A percentile compares a stretch with the other conserved stretches of the same genome.
Conservation (phyloP, 1,140 invertebrate species). For the Drosophila pseudoobscura region DNA sequence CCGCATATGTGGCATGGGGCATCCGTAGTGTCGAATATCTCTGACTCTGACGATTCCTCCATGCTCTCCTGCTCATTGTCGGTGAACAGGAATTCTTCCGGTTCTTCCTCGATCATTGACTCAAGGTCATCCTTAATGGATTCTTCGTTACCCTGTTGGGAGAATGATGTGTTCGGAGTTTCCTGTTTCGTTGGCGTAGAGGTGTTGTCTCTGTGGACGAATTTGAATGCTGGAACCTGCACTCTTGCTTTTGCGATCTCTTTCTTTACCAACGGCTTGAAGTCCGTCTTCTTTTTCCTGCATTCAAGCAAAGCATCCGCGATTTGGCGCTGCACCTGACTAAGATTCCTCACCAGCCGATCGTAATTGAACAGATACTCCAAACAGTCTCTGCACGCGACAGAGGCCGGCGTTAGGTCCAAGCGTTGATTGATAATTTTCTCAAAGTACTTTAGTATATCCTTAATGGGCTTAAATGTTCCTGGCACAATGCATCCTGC, state of each 20-base stretch:
- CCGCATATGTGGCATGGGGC: constrained; percentile 67
- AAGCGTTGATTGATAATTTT: constrained; percentile 67
- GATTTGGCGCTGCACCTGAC: constrained; percentile 66
- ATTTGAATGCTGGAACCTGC: constrained; percentile 30
- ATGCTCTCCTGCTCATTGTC: constrained; percentile 46
- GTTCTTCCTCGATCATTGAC: constrained; percentile 35
- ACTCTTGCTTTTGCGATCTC: constrained; percentile 26
- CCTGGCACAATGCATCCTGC: constrained; percentile 67
- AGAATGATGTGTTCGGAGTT: constrained; percentile 1
- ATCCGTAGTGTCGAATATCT: constrained; percentile 40
- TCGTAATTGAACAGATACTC: constrained; percentile 70
- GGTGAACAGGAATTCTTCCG: constrained; percentile 38
- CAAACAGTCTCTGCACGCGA: constrained; percentile 59
- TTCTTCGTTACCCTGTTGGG: neutral
- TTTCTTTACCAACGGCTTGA: constrained; percentile 25
- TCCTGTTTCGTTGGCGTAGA: constrained; percentile 1
- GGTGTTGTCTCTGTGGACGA: neutral
- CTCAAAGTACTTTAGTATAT: constrained; percentile 66
- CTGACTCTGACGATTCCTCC: constrained; percentile 46
- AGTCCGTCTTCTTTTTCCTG: constrained; percentile 34
- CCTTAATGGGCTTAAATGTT: constrained; percentile 70
- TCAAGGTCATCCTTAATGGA: constrained; percentile 16
- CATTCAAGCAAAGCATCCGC: constrained; percentile 56
- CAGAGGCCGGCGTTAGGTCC: constrained; percentile 51
- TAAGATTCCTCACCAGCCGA: constrained; percentile 60